A percentile compares a stretch with the other conserved stretches of the same genome.
phyloP scores from a whole-genome alignment of 2,113 vertebrate species.

The Phyllopteryx taeniolatus region DNA sequence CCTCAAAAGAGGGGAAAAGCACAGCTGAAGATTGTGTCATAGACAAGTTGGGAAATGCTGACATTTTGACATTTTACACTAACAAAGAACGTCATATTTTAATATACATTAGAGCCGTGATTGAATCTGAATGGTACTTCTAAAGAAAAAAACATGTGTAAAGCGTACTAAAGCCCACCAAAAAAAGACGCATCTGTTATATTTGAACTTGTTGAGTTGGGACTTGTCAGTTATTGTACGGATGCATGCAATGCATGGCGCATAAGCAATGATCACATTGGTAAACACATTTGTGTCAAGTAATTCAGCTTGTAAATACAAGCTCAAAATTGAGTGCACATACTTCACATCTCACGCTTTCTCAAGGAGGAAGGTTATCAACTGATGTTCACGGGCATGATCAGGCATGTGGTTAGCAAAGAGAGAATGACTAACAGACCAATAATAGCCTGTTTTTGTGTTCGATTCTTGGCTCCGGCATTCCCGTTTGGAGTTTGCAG shows the following conservation, averaged over 20 bases:
- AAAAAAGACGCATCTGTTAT: neutral
- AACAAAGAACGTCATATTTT: neutral
- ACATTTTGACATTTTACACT: neutral
- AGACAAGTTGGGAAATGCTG: neutral
- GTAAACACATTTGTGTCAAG: too few species aligned
- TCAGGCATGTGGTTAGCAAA: conserved; percentile 32
- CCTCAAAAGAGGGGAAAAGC: neutral
- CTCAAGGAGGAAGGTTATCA: conserved; percentile 34
- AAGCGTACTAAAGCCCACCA: neutral
- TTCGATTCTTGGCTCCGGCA: too few species aligned
- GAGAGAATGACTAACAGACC: conserved; percentile 38
- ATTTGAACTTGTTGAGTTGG: neutral
- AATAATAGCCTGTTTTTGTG: conserved; percentile 36
- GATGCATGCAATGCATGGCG: too few species aligned
- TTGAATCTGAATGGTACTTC: neutral
- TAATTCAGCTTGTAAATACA: neutral
- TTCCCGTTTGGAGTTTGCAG: too few species aligned
- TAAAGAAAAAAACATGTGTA: neutral
- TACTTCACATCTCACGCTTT: conserved; percentile 15
- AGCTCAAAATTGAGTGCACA: neutral
- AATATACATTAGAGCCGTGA: neutral
- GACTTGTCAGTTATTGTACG: neutral
- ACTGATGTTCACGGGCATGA: conserved; percentile 48
- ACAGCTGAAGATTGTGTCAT: neutral
- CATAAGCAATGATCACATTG: neutral